Evolutionary conservation across 92 coral and sea anemone species (phyloP), one percentile per base, ranked within the genome.

Genomic region (Galaxea fascicularis): DNA sequence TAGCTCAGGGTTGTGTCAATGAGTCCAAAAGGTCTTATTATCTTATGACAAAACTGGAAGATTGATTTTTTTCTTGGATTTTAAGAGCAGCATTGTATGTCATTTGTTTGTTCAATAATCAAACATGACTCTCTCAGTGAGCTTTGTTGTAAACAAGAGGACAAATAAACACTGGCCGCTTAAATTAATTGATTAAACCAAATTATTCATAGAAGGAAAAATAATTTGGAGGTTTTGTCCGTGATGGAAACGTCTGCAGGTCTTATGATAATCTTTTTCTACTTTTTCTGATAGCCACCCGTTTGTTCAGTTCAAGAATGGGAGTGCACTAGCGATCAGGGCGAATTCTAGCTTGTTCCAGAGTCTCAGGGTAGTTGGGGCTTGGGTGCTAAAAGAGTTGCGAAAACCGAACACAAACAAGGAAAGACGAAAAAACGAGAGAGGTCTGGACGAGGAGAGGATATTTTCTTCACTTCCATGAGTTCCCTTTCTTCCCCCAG

Each of bases 41-140:
- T 9, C 14, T 11, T 24, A 15, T 7, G 12, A 54, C 14, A 41
- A 47, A 41, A 24, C 25, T 71, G 5, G 62, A 65, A 30, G 65
- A 49, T 14, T 17, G 2, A 31, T 22, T 65, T 11, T 51, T 31
- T 79, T 51, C 31, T 56, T 20, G n/a, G 60, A 22, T 5, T 4
- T 30, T 67, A 29, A 7, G 17, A 10, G 4, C 44, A 26, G 25
- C 52, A n/a, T 49, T 65, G 75, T 20, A 18, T 11, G 45, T 8
- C 27, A 16, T 69, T 82, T 82, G 78, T 54, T 70, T 82, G 41
- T 27, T 70, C 71, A 70, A 1, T 18, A 41, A 39, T 13, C 76
- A 81, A 69, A 53, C 54, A 31, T 81, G 4, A 9, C 17, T 39
- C 84, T 71, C 20, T 35, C 31, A 6, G 59, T 63, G 72, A 47